phyloP scores from a whole-genome alignment of 2,888 invertebrate species.

The Unio delphinus region DNA sequence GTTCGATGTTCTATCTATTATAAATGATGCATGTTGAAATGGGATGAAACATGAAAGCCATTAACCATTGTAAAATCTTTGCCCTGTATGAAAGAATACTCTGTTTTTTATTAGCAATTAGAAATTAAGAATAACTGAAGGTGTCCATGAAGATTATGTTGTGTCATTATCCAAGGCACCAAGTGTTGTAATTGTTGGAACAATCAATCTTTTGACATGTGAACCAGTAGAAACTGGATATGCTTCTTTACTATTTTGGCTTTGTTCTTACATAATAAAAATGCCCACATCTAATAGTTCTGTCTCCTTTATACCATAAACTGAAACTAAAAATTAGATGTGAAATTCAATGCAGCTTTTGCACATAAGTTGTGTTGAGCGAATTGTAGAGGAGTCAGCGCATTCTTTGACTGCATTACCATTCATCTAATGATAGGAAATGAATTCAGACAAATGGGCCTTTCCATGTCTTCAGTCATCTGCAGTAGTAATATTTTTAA shows the following conservation, averaged over 20 bases:
- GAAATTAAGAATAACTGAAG: conserved; percentile 21
- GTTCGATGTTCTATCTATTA: no score
- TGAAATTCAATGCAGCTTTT: conserved; percentile 26
- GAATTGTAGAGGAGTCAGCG: conserved; percentile 27
- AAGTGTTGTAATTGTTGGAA: conserved; percentile 10
- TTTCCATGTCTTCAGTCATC: conserved; percentile 20
- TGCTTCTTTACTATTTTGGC: conserved; percentile 26
- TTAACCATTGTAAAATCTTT: conserved; percentile 15
- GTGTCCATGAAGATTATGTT: conserved; percentile 15
- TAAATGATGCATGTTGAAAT: conserved; percentile 18
- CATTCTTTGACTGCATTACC: conserved; percentile 15
- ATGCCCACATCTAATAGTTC: conserved; percentile 5
- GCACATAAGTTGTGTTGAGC: conserved; percentile 26
- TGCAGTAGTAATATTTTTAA: conserved; percentile 20
- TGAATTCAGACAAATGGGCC: conserved; percentile 13
- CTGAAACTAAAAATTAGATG: conserved; percentile 20
- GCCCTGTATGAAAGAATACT: conserved; percentile 28
- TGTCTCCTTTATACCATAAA: conserved; percentile 31
- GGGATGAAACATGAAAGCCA: conserved; percentile 19
- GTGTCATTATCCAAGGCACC: conserved; percentile 34
- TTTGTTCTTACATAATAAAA: conserved; percentile 32
- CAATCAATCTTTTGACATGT: conserved; percentile 19
- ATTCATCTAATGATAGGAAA: conserved; percentile 17
- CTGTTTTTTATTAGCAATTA: conserved; percentile 9
- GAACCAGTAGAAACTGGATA: conserved; percentile 22